Percentiles rank a stretch among this genome's conserved stretches.
Evolutionary conservation across 2,113 vertebrate species (phyloP).

Genomic region (Myiozetetes cayanensis): DNA sequence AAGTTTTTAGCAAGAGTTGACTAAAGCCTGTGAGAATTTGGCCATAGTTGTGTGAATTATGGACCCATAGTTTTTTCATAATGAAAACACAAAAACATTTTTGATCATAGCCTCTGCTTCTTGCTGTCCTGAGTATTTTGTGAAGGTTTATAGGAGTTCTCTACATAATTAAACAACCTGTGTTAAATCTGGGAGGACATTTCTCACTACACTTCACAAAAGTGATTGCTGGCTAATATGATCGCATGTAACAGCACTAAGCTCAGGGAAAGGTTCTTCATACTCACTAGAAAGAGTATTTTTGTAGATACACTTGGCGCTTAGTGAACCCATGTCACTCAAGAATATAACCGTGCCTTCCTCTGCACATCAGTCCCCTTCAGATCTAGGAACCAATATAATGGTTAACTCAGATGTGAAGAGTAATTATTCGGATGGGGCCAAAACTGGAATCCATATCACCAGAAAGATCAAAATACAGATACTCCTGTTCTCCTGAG

Average conservation of each 20-base stretch:
- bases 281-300: not conserved
- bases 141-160: not conserved
- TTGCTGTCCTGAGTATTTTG: not conserved
- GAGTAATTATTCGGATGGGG: not conserved
- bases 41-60: not conserved
- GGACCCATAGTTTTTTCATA: not conserved
- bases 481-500: not conserved
- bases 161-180: not conserved
- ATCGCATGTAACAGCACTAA: not conserved
- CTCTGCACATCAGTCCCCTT: not conserved
- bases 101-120: not conserved
- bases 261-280: not conserved
- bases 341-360: not conserved
- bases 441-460: not conserved
- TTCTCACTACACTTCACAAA: not conserved
- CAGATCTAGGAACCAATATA: not conserved
- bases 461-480: not conserved
- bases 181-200: not conserved
- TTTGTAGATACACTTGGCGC: not conserved
- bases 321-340: not conserved
- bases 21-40: not conserved
- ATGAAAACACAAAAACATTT: not conserved
- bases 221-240: not conserved
- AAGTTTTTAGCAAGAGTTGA: not conserved
- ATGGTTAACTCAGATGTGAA: not conserved